Evolutionary conservation across 2,797 vertebrate genomes (phyloP), one percentile per base, ranked within the genome.

Genomic region (Mormyrus proboscirostris): DNA sequence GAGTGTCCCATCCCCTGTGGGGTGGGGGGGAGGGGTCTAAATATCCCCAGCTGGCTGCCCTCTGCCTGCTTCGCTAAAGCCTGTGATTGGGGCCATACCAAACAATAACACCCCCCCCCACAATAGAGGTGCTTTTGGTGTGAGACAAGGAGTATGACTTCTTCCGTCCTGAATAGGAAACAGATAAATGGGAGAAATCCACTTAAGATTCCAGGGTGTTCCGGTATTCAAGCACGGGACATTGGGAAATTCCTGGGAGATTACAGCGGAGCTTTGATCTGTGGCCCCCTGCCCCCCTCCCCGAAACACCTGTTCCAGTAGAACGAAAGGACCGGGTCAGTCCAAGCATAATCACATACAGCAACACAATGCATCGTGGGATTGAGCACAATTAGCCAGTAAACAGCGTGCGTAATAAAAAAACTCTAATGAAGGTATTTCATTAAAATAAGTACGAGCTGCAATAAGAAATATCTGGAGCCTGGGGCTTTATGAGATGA

Each of bases 191-290:
- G 88, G 91, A 62, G 73, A 93, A 92, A 92, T 91, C 92, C 92
- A 92, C 93, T 93, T 93, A 91, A 92, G 91, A 93, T 93, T 93
- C 92, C 93, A 92, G 91, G 73, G 89, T 91, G 91, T 90, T 89
- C 69, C 91, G 83, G 89, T 91, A 89, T 92, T 92, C 90, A 90
- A 90, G 87, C 89, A 89, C 89, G 89, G 91, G 91, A 91, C 92
- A 90, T 90, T 91, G 89, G 83, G 89, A 92, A 91, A 93, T 93
- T 93, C 92, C 91, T 93, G 91, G 89, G 88, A 89, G 92, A 92
- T 93, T 92, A 93, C 91, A 14, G 88, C 88, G 25, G 88, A 59
- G 88, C 93, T 93, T 93, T 93, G 92, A 93, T 92, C 90, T 92
- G 87, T 57, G 79, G 88, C 85, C 88, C 90, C 90, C 91, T 87